Evolutionary conservation across 2,797 vertebrate species (phyloP).

Genomic region (Cynodonichthys magdalenae): DNA sequence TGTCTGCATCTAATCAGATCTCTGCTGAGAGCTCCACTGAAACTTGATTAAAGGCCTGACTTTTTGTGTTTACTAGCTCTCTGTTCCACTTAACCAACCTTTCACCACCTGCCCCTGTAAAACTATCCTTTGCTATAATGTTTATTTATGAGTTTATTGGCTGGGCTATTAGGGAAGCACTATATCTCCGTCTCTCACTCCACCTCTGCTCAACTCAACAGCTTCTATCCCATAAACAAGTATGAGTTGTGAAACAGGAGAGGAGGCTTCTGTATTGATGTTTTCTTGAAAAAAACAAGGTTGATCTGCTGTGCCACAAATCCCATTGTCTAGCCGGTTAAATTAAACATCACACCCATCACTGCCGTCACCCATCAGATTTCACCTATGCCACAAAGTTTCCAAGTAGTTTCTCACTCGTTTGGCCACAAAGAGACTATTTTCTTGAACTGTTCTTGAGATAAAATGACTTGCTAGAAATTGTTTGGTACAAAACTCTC

Average conservation of each 20-base stretch:
- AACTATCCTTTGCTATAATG: constrained; percentile 72
- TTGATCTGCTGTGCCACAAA: not conserved
- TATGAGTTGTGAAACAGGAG: constrained; percentile 40
- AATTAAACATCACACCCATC: not conserved
- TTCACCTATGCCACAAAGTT: not conserved
- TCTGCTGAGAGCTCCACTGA: constrained; percentile 66
- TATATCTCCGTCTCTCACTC: constrained; percentile 24
- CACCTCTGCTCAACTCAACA: constrained; percentile 28
- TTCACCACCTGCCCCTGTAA: constrained; percentile 77
- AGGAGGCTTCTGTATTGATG: constrained; percentile 8
- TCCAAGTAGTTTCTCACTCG: not conserved
- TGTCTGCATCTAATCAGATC: constrained; percentile 80
- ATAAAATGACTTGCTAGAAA: constrained; percentile 4
- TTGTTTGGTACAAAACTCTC: constrained; percentile 13
- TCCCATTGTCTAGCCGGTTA: not conserved
- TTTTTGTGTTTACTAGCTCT: constrained; percentile 72
- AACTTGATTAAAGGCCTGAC: constrained; percentile 81
- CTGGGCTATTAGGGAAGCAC: constrained; percentile 67
- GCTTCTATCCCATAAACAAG: constrained; percentile 57
- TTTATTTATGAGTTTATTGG: constrained; percentile 81
- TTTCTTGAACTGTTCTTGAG: constrained; percentile 16
- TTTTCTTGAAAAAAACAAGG: constrained; percentile 5
- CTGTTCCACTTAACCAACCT: constrained; percentile 72
- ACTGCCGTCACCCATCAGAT: not conserved
- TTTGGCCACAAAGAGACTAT: not conserved